Base-by-base conservation (phyloP, 2,888 invertebrate species). In the Lapara coniferarum region DNA sequence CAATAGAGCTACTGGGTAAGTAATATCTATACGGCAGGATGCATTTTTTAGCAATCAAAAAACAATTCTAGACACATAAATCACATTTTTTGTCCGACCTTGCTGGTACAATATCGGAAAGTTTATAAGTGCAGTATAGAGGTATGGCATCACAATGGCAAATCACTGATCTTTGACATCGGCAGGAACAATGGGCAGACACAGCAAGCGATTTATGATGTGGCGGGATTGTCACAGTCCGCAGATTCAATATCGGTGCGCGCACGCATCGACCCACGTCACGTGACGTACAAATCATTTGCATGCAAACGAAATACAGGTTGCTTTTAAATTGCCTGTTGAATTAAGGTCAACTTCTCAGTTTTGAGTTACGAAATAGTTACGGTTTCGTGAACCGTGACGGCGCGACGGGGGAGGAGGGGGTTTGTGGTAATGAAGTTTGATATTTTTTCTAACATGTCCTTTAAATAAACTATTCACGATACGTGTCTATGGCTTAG, bases 141-240 rank as follows among this genome's bases (percentile, higher is more conserved):
- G 80, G 81, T 75, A 79, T 81, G 82, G 85, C 79, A 83, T 86
- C 82, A 89, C 90, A 91, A 92, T 89, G 88, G 91, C 89, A 92
- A 91, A 92, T 92, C 90, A 89, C 89, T 90, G 91, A 93, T 92
- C 93, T 93, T 91, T 93, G 91, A 91, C 92, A 90, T 90, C 84
- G 81, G 80, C 81, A 78, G 85, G 87, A 90, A 92, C 92, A 92
- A 92, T 92, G 90, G 91, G 74, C 81, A 85, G 86, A 86, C 85
- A 85, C 81, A 82, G 79, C 82, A 73, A 71, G 74, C 76, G 85
- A 86, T 87, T 87, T 87, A 87, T 84, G 86, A 87, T 73, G 87
- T 86, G 86, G 78, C 79, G 81, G 81, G 81, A 79, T 80, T 83
- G 82, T 82, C n/a, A n/a, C n/a, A n/a, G n/a, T n/a, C n/a, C 85